phyloP scores from a whole-genome alignment of 1,140 invertebrate genomes.

The Onthophagus taurus region DNA sequence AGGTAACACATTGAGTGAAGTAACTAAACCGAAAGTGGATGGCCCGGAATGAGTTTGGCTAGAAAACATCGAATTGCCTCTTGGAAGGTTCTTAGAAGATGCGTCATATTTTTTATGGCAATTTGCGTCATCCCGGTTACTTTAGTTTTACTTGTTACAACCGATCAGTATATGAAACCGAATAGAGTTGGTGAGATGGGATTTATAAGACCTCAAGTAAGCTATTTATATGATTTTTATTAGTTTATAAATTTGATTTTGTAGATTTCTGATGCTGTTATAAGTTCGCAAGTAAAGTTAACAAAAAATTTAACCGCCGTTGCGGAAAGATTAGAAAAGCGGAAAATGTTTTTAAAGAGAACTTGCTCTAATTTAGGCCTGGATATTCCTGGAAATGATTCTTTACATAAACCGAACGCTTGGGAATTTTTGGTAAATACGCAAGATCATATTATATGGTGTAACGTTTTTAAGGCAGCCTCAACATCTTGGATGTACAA shows the following conservation, averaged over 20 bases:
- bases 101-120: slow-evolving; percentile 36
- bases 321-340: slow-evolving; percentile 25
- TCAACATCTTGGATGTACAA: slow-evolving; percentile 86
- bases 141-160: slow-evolving; percentile 35
- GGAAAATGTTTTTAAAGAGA: slow-evolving; percentile 27
- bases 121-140: slow-evolving; percentile 35
- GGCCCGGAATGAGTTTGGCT: slow-evolving; percentile 14
- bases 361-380: slow-evolving; percentile 29
- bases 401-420: slow-evolving; percentile 60
- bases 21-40: slow-evolving; percentile 25
- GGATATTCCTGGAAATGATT: slow-evolving; percentile 47
- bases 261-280: too few relatives aligned
- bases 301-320: slow-evolving; percentile 19
- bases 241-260: too few relatives aligned
- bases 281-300: neutral
- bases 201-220: slow-evolving; percentile 19
- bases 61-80: slow-evolving; percentile 13
- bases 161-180: slow-evolving; percentile 35
- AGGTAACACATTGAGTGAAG: slow-evolving; percentile 24
- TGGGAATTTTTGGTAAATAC: slow-evolving; percentile 77
- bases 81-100: slow-evolving; percentile 34
- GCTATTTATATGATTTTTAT: too few relatives aligned
- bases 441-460: slow-evolving; percentile 73
- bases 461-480: slow-evolving; percentile 79
- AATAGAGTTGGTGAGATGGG: slow-evolving; percentile 2